Evolutionary conservation across 2,797 vertebrate genomes (phyloP).

Genomic region (Micrastur ruficollis): DNA sequence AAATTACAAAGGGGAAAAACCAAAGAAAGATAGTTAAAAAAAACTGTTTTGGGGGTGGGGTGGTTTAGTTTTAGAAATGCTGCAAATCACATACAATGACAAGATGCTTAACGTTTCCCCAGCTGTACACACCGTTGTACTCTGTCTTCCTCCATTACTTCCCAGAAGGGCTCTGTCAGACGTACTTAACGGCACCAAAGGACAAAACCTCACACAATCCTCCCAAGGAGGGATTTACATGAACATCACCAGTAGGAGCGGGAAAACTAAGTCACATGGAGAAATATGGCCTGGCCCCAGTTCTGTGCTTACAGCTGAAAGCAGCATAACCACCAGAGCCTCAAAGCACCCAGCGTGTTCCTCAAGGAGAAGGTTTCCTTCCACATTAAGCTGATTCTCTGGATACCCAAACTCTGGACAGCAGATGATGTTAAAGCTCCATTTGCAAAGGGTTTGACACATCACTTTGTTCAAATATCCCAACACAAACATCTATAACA

Average conservation of each 20-base stretch:
- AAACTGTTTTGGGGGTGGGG: not conserved
- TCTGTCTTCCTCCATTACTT: not conserved
- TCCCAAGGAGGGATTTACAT: accelerated
- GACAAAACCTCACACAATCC: not conserved
- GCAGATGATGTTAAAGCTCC: not conserved
- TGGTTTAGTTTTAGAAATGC: not conserved
- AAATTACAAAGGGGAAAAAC: not conserved
- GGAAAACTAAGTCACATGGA: not conserved
- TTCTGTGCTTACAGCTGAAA: not conserved
- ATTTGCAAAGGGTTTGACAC: not conserved
- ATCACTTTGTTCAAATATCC: not conserved
- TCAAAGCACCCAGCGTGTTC: not conserved
- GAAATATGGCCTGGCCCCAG: not conserved
- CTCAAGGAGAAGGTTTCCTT: not conserved
- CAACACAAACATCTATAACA: not conserved
- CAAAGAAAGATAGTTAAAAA: not conserved
- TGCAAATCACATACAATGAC: not conserved
- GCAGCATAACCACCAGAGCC: not conserved
- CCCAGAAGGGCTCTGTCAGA: not conserved
- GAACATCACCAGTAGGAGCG: not conserved
- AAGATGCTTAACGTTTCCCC: not conserved
- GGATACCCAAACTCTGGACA: not conserved
- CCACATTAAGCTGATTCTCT: not conserved
- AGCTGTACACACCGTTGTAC: not conserved
- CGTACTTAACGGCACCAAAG: not conserved